Conservation (phyloP, 2,888 invertebrate genomes). For the Rosalia funebris region DNA sequence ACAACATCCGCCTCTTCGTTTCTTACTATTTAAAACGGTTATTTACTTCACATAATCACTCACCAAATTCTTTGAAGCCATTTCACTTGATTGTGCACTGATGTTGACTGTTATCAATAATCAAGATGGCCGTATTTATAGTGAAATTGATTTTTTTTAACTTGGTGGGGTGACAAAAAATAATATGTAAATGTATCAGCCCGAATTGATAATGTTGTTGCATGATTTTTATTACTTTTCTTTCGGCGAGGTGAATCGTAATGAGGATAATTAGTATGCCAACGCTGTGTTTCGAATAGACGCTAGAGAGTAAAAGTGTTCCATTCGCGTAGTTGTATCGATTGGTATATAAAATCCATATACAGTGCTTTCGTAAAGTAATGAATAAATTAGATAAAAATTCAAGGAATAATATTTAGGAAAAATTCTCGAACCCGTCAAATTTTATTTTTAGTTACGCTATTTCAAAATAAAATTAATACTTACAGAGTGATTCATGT, state of each 20-base stretch:
- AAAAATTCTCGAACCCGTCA: no score
- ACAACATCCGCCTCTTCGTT: no score
- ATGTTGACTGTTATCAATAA: constrained; percentile 18
- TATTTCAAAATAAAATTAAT: no score
- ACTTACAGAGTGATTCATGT: no score
- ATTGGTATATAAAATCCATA: no score
- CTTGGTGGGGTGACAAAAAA: constrained; percentile 10
- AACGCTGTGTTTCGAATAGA: background rate
- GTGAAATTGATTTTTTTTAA: constrained; percentile 19
- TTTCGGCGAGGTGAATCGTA: constrained; percentile 1
- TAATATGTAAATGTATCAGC: constrained; percentile 1
- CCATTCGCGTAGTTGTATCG: background rate
- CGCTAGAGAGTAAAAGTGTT: constrained; percentile 17
- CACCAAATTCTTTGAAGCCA: constrained; percentile 44
- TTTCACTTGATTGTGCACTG: constrained; percentile 32
- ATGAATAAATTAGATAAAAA: no score
- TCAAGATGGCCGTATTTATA: constrained; percentile 21
- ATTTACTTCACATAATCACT: no score
- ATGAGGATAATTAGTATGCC: constrained; percentile 13
- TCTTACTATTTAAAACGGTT: no score
- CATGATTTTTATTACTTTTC: constrained; percentile 9
- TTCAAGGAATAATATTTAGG: no score
- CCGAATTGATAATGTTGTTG: constrained; percentile 17
- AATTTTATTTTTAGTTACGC: no score
- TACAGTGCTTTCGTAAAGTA: no score